These are phyloP conservation scores for Microtus oregoni DNA, from an alignment of 2,113 vertebrate genomes.

Conservation along the genomic window DNA sequence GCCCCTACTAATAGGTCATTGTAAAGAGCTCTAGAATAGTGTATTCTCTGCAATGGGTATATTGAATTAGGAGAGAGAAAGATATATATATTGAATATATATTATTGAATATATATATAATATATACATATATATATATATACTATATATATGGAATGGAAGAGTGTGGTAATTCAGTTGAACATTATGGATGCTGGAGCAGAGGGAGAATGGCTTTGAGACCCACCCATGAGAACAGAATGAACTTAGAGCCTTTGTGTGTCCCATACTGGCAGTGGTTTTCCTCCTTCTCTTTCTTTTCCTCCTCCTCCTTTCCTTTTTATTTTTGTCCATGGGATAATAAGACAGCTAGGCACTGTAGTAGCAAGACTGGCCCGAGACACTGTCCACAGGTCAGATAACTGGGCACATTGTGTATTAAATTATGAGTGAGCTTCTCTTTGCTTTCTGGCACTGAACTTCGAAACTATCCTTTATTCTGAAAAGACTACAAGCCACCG, in stretches of 20 bases:
- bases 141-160: not conserved
- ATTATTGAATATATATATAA: no score
- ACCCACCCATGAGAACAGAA: not conserved
- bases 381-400: conserved; percentile 61
- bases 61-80: not conserved
- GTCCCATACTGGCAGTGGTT: conserved; percentile 51
- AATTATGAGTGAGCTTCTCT: conserved; percentile 63
- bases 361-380: conserved; percentile 54
- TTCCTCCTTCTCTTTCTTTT: not conserved
- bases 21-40: not conserved
- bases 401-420: conserved; percentile 58
- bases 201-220: not conserved
- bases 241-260: conserved; percentile 49
- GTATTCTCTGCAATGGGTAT: not conserved
- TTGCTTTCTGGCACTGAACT: conserved; percentile 56
- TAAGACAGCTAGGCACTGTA: conserved; percentile 53
- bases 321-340: conserved; percentile 43
- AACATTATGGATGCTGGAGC: not conserved
- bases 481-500: conserved; percentile 56
- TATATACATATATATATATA: no score
- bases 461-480: conserved; percentile 61
- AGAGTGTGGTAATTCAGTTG: not conserved
- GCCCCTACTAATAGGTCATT: not conserved
- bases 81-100: no score
- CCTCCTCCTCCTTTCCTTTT: not conserved